Evolutionary conservation across 1,140 invertebrate species (phyloP).

Genomic region (Mizuhopecten yessoensis): DNA sequence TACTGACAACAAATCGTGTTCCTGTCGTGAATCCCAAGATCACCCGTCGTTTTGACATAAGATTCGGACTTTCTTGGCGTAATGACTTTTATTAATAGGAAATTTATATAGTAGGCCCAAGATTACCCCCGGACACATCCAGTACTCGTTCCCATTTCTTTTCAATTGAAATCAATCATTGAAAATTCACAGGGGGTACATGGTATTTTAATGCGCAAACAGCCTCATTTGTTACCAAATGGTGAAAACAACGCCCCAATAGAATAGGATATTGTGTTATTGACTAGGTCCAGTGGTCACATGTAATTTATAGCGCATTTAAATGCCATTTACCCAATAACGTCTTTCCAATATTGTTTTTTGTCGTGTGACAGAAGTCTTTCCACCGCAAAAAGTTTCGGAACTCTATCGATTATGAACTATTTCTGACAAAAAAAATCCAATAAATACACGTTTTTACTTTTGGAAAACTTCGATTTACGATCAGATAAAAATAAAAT

Average conservation of each 20-base stretch:
- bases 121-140: not conserved
- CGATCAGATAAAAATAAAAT: not conserved
- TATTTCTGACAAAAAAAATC: not conserved
- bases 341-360: not conserved
- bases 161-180: not conserved
- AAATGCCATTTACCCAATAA: not conserved
- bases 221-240: not conserved
- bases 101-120: not conserved
- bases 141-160: not conserved
- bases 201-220: constrained; percentile 27
- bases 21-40: too few species aligned
- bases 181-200: constrained; percentile 32
- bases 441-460: not conserved
- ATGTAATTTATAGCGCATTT: not conserved
- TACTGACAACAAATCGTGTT: too few species aligned
- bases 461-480: not conserved
- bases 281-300: constrained; percentile 3
- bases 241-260: not conserved
- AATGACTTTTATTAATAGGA: not conserved
- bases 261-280: not conserved
- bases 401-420: not conserved
- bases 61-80: not conserved
- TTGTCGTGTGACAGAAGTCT: not conserved
- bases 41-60: not conserved
- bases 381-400: not conserved